Evolutionary conservation across 2,113 vertebrate genomes (phyloP).

Genomic region (Lagopus leucura): DNA sequence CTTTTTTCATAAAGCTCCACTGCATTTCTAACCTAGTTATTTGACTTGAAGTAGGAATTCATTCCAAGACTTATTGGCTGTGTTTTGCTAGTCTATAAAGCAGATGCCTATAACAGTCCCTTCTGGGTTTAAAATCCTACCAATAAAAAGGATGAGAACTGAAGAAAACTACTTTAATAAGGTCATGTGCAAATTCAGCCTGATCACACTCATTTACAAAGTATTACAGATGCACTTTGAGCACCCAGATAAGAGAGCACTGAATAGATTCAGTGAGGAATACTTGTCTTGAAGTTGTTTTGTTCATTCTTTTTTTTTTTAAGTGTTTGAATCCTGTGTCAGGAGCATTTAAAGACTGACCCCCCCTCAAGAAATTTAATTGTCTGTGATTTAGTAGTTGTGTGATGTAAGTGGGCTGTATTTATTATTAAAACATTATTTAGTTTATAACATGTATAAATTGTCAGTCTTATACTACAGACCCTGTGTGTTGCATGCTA

Average conservation of each 20-base stretch:
- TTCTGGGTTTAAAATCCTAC: neutral
- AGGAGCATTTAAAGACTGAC: neutral
- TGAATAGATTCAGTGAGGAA: neutral
- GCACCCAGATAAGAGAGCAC: neutral
- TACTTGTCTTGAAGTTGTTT: neutral
- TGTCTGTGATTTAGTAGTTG: neutral
- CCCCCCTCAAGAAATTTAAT: neutral
- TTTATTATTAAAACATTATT: neutral
- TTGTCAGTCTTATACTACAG: neutral
- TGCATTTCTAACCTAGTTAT: conserved; percentile 34
- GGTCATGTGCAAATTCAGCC: neutral
- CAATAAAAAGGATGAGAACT: neutral
- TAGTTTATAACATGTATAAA: neutral
- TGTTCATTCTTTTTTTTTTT: neutral
- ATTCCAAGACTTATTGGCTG: neutral
- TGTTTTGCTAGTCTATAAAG: conserved; percentile 4
- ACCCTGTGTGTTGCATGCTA: neutral
- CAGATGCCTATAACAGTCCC: neutral
- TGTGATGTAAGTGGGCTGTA: neutral
- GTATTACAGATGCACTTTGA: neutral
- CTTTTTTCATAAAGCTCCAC: conserved; percentile 11
- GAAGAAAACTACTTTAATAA: neutral
- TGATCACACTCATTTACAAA: neutral
- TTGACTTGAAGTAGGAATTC: neutral
- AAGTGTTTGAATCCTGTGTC: neutral